phyloP scores from a whole-genome alignment of 2,797 vertebrate species.

The Enteromius mattozi region DNA sequence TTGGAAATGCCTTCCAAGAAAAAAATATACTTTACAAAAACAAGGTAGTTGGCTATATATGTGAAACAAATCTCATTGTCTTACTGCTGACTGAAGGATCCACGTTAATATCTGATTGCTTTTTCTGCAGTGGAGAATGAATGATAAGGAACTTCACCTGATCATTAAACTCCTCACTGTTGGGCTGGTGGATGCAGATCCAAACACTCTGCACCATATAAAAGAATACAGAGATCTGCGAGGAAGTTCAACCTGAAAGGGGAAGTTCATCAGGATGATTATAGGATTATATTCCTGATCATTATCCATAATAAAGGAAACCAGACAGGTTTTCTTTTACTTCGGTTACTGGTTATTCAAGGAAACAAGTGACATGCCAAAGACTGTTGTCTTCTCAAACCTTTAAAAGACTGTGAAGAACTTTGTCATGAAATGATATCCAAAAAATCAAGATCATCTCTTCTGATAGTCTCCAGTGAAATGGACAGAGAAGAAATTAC shows the following conservation, averaged over 20 bases:
- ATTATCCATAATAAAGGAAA: conserved; percentile 50
- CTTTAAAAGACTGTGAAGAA: not conserved
- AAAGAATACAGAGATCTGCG: conserved; percentile 78
- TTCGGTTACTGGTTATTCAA: not conserved
- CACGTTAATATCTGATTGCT: not conserved
- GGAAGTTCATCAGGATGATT: not conserved
- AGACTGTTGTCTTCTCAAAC: not conserved
- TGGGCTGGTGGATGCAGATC: conserved; percentile 82
- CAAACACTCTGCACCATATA: conserved; percentile 78
- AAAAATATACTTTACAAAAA: conserved; percentile 66
- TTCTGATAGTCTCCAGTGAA: not conserved
- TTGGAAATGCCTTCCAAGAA: conserved; percentile 20
- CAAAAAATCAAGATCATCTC: not conserved
- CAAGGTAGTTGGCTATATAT: conserved; percentile 63
- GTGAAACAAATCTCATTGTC: not conserved
- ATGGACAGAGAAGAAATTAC: not conserved
- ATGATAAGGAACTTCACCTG: conserved; percentile 73
- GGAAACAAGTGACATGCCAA: not conserved
- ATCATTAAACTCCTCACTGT: conserved; percentile 75
- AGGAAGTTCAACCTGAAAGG: conserved; percentile 49
- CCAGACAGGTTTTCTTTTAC: not conserved
- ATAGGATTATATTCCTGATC: not conserved
- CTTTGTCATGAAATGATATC: not conserved
- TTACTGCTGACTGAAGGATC: not conserved
- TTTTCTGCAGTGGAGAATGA: conserved; percentile 72